Evolutionary conservation across 2,797 vertebrate species (phyloP).

Genomic region (Pangasius mekongensis): DNA sequence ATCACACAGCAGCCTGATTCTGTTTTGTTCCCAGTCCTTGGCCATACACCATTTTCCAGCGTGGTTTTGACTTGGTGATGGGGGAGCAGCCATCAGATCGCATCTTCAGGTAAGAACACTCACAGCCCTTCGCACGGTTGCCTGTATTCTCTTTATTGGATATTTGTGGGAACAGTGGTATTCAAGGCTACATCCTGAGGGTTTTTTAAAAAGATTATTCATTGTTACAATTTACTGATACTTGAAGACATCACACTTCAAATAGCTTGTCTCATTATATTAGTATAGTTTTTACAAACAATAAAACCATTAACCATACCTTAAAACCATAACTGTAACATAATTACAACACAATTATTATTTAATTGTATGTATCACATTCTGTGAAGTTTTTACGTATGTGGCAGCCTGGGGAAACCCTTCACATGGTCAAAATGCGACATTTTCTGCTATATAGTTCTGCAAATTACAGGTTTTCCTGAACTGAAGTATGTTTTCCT

Average conservation of each 20-base stretch:
- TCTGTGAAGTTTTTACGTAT: not conserved
- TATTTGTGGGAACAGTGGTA: not conserved
- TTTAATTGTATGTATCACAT: not conserved
- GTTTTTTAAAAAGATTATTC: not conserved
- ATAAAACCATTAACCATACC: not conserved
- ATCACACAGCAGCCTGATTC: conserved; percentile 51
- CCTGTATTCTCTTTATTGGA: not conserved
- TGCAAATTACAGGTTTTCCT: not conserved
- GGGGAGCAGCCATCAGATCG: conserved; percentile 98
- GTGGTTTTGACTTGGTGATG: conserved; percentile 97
- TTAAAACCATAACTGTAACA: not conserved
- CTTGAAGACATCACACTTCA: not conserved
- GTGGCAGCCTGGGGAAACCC: not conserved
- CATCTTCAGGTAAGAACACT: conserved; percentile 90
- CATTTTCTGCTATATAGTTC: not conserved
- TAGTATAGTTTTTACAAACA: not conserved
- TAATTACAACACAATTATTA: not conserved
- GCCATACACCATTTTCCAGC: conserved; percentile 99
- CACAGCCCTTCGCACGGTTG: not conserved
- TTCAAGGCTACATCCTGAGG: not conserved
- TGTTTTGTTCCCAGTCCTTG: conserved; percentile 83
- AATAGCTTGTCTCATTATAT: not conserved
- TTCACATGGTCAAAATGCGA: not conserved
- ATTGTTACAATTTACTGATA: not conserved
- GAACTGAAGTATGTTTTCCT: not conserved